phyloP scores from a whole-genome alignment of 2,797 vertebrate species.

The Argentina silus region DNA sequence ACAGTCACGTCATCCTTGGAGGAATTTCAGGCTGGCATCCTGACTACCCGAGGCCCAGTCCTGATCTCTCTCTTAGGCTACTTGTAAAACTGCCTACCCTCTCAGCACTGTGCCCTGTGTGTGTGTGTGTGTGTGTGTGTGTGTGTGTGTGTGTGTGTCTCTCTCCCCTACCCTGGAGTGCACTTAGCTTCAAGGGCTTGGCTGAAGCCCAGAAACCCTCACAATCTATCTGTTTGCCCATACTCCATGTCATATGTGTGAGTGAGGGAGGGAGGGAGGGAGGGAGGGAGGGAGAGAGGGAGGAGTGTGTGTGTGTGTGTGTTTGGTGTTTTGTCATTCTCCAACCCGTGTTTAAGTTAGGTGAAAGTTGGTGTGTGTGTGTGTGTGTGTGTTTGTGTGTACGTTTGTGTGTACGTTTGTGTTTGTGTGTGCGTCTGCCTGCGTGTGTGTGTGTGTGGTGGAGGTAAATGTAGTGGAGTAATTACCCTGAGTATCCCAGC shows the following conservation, averaged over 20 bases:
- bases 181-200: not conserved
- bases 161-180: not conserved
- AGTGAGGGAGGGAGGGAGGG: too few relatives aligned
- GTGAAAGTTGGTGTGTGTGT: not conserved
- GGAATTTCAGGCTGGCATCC: conserved; percentile 51
- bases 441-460: not conserved
- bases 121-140: conserved; percentile 6
- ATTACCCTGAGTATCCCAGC: conserved; percentile 17
- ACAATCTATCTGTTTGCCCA: not conserved
- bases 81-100: conserved; percentile 50
- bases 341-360: not conserved
- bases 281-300: too few relatives aligned
- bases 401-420: not conserved
- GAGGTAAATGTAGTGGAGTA: not conserved
- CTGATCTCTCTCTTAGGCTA: conserved; percentile 38
- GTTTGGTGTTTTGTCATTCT: too few relatives aligned
- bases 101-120: conserved; percentile 12
- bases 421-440: not conserved
- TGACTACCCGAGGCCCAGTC: conserved; percentile 51
- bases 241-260: too few relatives aligned
- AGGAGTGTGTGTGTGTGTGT: too few relatives aligned
- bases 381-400: not conserved
- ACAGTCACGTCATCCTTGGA: conserved; percentile 23
- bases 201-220: not conserved
- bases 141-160: conserved; percentile 11